phyloP scores from a whole-genome alignment of 2,888 invertebrate species.

The Drosophila formosana region DNA sequence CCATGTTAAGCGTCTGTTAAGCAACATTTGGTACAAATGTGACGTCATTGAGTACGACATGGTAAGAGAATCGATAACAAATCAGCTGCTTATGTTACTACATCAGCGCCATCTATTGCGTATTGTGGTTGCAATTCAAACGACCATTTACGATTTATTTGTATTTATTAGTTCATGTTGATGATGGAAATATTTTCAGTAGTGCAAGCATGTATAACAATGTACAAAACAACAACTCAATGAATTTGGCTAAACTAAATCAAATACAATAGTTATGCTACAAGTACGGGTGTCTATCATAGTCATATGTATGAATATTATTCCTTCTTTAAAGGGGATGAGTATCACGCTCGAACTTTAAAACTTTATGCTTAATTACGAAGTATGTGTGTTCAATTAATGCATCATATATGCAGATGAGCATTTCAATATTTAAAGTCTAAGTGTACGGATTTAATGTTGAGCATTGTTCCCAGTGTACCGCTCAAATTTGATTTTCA shows the following conservation, averaged over 20 bases:
- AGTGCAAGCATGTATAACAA: slow-evolving; percentile 75
- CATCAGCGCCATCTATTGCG: slow-evolving; percentile 3
- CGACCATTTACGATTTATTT: slow-evolving; percentile 39
- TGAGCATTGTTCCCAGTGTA: slow-evolving; percentile 44
- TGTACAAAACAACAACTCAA: slow-evolving; percentile 77
- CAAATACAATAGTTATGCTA: slow-evolving; percentile 48
- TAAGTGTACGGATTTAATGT: slow-evolving; percentile 38
- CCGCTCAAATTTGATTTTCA: slow-evolving; percentile 41
- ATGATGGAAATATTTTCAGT: slow-evolving; percentile 42
- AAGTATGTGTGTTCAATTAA: slow-evolving; percentile 31
- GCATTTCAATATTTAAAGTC: slow-evolving; percentile 50
- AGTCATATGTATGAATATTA: slow-evolving; percentile 44
- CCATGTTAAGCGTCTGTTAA: slow-evolving; percentile 35
- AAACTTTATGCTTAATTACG: slow-evolving; percentile 48
- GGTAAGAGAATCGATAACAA: slow-evolving; percentile 15
- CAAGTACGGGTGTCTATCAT: slow-evolving; percentile 49
- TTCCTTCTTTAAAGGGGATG: slow-evolving; percentile 41
- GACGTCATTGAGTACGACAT: slow-evolving; percentile 8
- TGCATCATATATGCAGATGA: slow-evolving; percentile 44
- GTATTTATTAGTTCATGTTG: slow-evolving; percentile 58
- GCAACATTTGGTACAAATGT: neutral
- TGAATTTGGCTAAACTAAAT: slow-evolving; percentile 76
- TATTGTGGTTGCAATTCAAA: neutral
- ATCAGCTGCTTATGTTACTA: neutral
- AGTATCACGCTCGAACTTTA: slow-evolving; percentile 63